Evolutionary conservation across 2,797 vertebrate genomes (phyloP), one percentile per base, ranked within the genome.

Genomic region (Decapterus maruadsi): DNA sequence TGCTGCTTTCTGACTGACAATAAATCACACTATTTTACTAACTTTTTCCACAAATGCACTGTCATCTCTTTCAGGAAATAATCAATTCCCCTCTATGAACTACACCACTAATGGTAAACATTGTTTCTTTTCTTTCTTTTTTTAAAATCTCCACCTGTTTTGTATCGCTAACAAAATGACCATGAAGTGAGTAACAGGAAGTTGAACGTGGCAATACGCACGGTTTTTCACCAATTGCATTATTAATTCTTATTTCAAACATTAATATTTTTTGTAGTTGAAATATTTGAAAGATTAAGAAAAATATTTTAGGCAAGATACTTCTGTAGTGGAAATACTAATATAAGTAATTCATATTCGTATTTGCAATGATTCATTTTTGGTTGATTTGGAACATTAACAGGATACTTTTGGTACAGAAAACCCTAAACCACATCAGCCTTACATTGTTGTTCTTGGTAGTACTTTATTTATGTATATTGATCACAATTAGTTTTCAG

Each of bases 61-160:
- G 76, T 43, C 14, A 11, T 61, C n/a, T 83, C 31, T 69, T 68
- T 75, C 83, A 93, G 90, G 84, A 78, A 45, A 38, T 83, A 84
- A 45, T 80, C 80, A 63, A 66, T 6, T 0, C 60, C 8, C 19
- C n/a, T 1, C n/a, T 58, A 4, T 1, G n/a, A 87, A 42, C 58
- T 8, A 11, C 70, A 76, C 4, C 51, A 4, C 54, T 46, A 1
- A 14, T 80, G 90, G 92, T 93, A 92, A 91, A 78, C 57, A 42
- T 0, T 22, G 38, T 55, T 58, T 12, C 42, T 1, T 0, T 0
- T 20, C 42, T 72, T 78, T 43, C 7, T 26, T 26, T 26, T 26
- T 26, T 26, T n/a, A n/a, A n/a, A 26, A 2, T 46, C 10, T 31
- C n/a, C 2, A 45, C 0, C 4, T 16, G 6, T 19, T 53, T 40